These are phyloP conservation scores for Myotis findleyi DNA, from an alignment of 2,797 vertebrate genomes.

Conservation along the genomic window DNA sequence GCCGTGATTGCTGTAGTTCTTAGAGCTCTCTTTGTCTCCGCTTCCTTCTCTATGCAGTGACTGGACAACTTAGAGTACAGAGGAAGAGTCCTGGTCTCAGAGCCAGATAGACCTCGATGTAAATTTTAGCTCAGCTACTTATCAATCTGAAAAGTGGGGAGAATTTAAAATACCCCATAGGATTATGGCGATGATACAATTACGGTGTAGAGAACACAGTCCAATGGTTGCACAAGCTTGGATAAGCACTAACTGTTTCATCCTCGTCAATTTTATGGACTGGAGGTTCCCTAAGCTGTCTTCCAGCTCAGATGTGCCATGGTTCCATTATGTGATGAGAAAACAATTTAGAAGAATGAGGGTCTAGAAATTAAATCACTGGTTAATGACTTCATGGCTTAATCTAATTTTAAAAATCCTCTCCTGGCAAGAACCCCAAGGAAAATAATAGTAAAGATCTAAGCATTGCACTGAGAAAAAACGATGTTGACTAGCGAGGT, in stretches of 20 bases:
- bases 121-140: constrained; percentile 21
- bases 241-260: background rate
- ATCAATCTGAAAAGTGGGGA: background rate
- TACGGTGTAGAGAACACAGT: background rate
- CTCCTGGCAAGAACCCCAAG: constrained; percentile 48
- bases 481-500: constrained; percentile 49
- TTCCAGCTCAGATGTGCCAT: background rate
- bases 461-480: constrained; percentile 42
- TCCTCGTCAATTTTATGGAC: background rate
- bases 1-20: background rate
- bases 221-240: background rate
- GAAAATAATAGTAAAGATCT: constrained; percentile 64
- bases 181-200: no score
- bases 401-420: constrained; percentile 57
- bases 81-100: background rate
- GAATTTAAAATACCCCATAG: background rate
- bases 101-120: background rate
- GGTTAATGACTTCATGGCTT: constrained; percentile 65
- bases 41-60: background rate
- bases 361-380: constrained; percentile 57
- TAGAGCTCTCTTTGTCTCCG: background rate
- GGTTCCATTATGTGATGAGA: constrained; percentile 19
- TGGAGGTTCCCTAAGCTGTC: background rate
- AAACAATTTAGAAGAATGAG: constrained; percentile 43
- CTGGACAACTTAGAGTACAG: background rate